phyloP scores from a whole-genome alignment of 2,113 vertebrate genomes.

The Sigmodon hispidus region DNA sequence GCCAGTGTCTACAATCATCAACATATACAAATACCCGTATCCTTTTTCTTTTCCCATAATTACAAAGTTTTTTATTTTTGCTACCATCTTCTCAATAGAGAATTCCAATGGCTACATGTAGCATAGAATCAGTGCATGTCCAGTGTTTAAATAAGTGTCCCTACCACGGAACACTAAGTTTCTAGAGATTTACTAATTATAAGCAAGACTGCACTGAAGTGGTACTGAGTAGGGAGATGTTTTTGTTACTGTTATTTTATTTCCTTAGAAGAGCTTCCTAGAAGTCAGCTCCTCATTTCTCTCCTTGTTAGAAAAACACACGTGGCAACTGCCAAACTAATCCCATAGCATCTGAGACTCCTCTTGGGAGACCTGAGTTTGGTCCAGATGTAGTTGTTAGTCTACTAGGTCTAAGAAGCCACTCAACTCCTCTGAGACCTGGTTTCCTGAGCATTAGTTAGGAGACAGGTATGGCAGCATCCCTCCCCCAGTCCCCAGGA shows the following conservation, averaged over 20 bases:
- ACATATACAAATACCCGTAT: not conserved
- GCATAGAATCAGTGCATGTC: not conserved
- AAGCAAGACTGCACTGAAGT: constrained; percentile 11
- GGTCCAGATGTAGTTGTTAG: not conserved
- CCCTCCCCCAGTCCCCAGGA: not conserved
- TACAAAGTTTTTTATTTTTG: not conserved
- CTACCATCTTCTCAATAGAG: not conserved
- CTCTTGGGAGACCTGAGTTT: not conserved
- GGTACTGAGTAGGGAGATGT: not conserved
- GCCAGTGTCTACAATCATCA: not conserved
- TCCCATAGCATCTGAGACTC: not conserved
- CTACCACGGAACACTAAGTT: not conserved
- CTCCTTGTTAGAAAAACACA: not conserved
- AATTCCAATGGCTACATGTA: not conserved
- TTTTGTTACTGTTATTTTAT: not conserved
- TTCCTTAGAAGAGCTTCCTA: constrained; percentile 29
- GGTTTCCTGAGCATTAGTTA: accelerated
- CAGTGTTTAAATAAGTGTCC: not conserved
- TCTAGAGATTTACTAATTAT: not conserved
- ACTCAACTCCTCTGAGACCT: not conserved
- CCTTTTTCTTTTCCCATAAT: not conserved
- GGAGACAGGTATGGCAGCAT: not conserved
- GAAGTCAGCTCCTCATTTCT: not conserved
- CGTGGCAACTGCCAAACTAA: not conserved
- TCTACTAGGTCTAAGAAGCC: not conserved